Percentiles rank a stretch among this genome's conserved stretches.
Conservation (phyloP, 1,140 invertebrate species). For the Brachionus rotundiformis region DNA sequence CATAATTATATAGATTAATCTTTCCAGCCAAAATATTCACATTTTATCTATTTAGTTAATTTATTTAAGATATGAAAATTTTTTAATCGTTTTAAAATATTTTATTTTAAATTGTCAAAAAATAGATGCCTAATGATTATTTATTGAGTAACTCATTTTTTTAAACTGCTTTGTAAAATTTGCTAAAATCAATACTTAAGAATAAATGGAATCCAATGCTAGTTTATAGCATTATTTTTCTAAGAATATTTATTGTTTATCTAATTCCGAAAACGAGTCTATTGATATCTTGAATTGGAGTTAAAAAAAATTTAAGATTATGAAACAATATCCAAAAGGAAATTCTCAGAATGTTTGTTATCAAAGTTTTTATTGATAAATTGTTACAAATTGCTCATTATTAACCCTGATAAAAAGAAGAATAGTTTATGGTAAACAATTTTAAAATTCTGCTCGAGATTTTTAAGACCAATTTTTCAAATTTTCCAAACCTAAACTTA, state of each 20-base stretch:
- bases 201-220: background rate
- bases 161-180: background rate
- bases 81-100: background rate
- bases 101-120: too few relatives aligned
- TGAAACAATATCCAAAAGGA: constrained; percentile 14
- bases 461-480: background rate
- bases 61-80: background rate
- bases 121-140: too few relatives aligned
- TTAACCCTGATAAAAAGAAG: background rate
- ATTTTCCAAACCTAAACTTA: background rate
- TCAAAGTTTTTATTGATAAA: background rate
- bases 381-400: background rate
- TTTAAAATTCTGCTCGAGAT: background rate
- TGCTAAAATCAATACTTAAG: background rate
- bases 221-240: background rate
- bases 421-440: background rate
- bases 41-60: background rate
- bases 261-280: constrained; percentile 7
- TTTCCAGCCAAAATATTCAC: background rate
- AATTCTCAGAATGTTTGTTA: constrained; percentile 4
- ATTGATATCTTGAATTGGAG: constrained; percentile 2
- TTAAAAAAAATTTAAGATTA: background rate
- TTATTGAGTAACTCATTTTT: too few relatives aligned
- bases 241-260: constrained; percentile 1
- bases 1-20: background rate